Base-by-base conservation (phyloP, 2,797 vertebrate species). In the Morus bassanus region DNA sequence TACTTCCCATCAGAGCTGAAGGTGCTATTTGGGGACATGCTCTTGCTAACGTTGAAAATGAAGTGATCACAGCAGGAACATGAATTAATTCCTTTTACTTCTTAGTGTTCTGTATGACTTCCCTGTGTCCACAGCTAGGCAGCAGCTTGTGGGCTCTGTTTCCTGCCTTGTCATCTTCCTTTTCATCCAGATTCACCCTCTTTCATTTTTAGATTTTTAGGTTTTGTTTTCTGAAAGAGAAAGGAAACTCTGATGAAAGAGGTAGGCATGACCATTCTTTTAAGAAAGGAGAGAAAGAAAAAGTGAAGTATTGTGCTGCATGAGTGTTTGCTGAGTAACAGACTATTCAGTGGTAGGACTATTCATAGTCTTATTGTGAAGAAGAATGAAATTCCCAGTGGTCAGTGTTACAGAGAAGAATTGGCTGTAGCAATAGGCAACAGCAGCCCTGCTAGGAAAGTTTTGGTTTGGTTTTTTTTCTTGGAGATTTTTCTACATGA, bases 401-500 rank as follows among this genome's bases (percentile, higher is more conserved):
- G 48, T 60, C 85, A 72, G 87, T 77, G 65, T 54, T 78, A n/a
- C 56, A 93, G 39, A n/a, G 59, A 75, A 51, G 54, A 79, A 45
- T 4, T 91, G 81, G 25, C 50, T 63, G 28, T 81, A 65, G 69
- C 73, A 78, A 57, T 21, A 91, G 37, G 23, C 61, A 88, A 54
- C 53, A 91, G 37, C 45, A 82, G 35, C 33, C n/a, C 57, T 89
- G 76, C 48, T 65, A 79, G 85, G 53, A 77, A 82, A 81, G 72
- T n/a, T 25, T 18, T 48, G 46, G 46, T 23, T 45, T 45, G 43
- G 19, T 10, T 48, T 46, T 46, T 48, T 22, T 48, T 48, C 16
- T 45, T 45, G 45, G 51, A 90, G 33, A 39, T 77, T 93, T 93
- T 96, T 94, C 85, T 92, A 51, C 57, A 43, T 84, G 72, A 95